phyloP scores from a whole-genome alignment of 2,797 vertebrate species.

The Eospalax fontanierii region DNA sequence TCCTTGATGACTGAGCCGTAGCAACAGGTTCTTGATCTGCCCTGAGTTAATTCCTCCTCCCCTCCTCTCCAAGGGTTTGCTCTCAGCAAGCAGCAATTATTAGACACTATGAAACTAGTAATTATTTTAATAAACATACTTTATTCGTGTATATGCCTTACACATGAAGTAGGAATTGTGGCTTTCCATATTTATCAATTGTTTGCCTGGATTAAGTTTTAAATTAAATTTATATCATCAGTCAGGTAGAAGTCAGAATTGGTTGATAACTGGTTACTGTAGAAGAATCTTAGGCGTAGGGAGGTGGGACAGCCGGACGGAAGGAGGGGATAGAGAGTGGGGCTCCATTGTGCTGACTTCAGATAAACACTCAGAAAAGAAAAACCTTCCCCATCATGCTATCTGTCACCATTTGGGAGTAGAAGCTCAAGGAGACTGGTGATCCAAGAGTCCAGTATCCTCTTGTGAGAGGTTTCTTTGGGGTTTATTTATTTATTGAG shows the following conservation, averaged over 20 bases:
- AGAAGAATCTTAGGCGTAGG: background rate
- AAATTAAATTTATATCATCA: slow-evolving; percentile 55
- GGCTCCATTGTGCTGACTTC: background rate
- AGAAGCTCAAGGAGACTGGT: background rate
- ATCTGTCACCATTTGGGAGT: background rate
- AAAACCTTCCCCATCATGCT: too few species aligned
- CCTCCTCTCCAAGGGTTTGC: background rate
- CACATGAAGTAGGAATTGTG: slow-evolving; percentile 30
- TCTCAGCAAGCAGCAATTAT: slow-evolving; percentile 39
- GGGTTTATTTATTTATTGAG: background rate
- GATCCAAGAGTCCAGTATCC: background rate
- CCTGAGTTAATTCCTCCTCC: background rate
- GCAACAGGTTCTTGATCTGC: background rate
- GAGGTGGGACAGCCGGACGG: background rate
- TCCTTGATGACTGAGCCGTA: background rate
- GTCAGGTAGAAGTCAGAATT: slow-evolving; percentile 54
- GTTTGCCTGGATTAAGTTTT: slow-evolving; percentile 67
- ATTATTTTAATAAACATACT: slow-evolving; percentile 63
- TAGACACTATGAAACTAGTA: slow-evolving; percentile 43
- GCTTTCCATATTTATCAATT: slow-evolving; percentile 48
- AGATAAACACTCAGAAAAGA: background rate
- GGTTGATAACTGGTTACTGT: background rate
- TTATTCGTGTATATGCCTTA: slow-evolving; percentile 48
- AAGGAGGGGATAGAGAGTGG: background rate
- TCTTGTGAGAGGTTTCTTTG: background rate